Evolutionary conservation across 2,113 vertebrate species (phyloP).

Genomic region (Nansenia antarctica): DNA sequence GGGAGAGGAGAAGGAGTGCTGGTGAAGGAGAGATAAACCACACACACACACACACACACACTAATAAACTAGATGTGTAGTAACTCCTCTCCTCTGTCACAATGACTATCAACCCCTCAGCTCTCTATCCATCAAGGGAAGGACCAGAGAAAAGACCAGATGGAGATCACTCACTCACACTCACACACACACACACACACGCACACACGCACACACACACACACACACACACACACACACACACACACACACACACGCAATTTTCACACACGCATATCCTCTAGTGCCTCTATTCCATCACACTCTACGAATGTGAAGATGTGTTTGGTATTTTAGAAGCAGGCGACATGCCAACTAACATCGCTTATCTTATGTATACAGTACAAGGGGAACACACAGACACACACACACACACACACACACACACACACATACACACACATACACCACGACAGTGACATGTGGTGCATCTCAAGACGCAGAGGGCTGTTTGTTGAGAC

Average conservation of each 20-base stretch:
- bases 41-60: too few relatives aligned
- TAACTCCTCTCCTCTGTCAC: constrained; percentile 2
- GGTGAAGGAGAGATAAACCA: background rate
- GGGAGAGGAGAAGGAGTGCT: background rate
- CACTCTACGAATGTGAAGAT: too few relatives aligned
- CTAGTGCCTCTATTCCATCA: too few relatives aligned
- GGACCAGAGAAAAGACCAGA: background rate
- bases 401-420: constrained; percentile 15
- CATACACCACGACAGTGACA: too few relatives aligned
- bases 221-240: constrained; percentile 1
- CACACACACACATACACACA: constrained; percentile 21
- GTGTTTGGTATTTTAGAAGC: background rate
- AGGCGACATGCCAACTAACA: background rate
- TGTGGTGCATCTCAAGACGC: too few relatives aligned
- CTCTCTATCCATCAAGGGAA: background rate
- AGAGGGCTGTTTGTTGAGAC: too few relatives aligned
- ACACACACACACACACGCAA: background rate
- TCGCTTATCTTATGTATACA: background rate
- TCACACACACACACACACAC: background rate
- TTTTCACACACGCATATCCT: too few relatives aligned
- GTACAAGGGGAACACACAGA: too few relatives aligned
- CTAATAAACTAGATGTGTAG: background rate
- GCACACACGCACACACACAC: background rate
- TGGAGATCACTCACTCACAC: background rate
- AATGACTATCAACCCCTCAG: background rate